Conservation (phyloP, 2,113 vertebrate genomes). For the Malurus elegans region DNA sequence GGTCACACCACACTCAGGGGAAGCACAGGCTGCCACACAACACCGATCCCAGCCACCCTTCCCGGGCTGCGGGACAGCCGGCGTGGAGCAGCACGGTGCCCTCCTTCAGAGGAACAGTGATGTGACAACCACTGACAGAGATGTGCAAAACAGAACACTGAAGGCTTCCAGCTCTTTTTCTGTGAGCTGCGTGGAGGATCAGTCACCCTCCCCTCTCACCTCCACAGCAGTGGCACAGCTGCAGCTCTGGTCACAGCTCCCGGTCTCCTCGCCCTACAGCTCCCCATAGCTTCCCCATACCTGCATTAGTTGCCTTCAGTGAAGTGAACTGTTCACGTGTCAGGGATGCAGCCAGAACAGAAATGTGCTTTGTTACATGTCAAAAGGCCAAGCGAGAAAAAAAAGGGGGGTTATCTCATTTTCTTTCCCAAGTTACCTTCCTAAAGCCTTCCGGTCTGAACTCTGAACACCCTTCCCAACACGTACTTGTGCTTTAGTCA, state of each 20-base stretch:
- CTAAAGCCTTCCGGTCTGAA: not conserved
- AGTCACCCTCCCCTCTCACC: not conserved
- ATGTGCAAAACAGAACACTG: not conserved
- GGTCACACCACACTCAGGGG: accelerated
- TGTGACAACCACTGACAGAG: not conserved
- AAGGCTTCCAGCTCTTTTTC: not conserved
- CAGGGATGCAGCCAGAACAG: not conserved
- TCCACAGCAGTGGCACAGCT: not conserved
- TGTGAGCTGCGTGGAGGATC: not conserved
- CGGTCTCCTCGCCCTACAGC: accelerated
- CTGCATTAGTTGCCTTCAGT: not conserved
- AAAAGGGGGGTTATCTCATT: not conserved
- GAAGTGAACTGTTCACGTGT: not conserved
- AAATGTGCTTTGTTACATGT: not conserved
- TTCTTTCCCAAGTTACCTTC: not conserved
- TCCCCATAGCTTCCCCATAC: not conserved
- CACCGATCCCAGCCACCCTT: accelerated
- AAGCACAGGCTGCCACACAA: accelerated
- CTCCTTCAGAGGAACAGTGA: not conserved
- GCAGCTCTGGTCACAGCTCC: not conserved
- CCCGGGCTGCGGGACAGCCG: accelerated
- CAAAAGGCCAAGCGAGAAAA: not conserved
- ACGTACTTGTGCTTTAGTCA: not conserved
- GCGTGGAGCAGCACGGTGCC: accelerated
- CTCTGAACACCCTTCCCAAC: not conserved